Evolutionary conservation across 2,797 vertebrate genomes (phyloP).

Genomic region (Lacerta bilineata): DNA sequence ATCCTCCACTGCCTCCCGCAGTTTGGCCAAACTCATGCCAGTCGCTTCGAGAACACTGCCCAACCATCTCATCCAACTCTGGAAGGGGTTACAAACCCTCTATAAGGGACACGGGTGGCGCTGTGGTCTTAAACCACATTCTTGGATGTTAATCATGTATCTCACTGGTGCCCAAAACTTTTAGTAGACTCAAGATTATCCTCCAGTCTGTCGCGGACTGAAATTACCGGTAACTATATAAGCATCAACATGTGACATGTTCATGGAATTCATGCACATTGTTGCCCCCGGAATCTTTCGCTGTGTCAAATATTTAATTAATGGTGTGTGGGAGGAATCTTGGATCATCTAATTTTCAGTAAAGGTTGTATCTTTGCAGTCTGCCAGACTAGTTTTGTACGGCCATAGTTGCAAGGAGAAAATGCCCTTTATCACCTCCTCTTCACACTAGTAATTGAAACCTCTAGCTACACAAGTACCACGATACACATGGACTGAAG

Average conservation of each 20-base stretch:
- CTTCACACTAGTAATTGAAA: neutral
- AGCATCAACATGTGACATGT: neutral
- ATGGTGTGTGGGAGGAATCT: slow-evolving; percentile 6
- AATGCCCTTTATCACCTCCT: neutral
- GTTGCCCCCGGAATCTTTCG: neutral
- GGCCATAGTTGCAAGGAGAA: neutral
- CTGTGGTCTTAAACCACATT: too few relatives aligned
- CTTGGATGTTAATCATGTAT: neutral
- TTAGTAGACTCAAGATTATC: neutral
- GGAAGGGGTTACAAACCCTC: too few relatives aligned
- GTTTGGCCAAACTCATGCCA: too few relatives aligned
- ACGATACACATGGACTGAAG: neutral
- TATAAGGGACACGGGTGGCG: too few relatives aligned
- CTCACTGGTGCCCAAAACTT: neutral
- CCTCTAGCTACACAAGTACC: neutral
- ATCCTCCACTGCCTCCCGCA: too few relatives aligned
- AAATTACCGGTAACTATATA: neutral
- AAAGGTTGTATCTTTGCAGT: neutral
- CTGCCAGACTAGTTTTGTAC: neutral
- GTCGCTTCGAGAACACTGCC: too few relatives aligned
- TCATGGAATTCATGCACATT: neutral
- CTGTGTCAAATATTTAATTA: neutral
- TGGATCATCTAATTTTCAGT: slow-evolving; percentile 7
- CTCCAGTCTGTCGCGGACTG: neutral
- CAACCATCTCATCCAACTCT: too few relatives aligned